Percentiles rank a stretch among this genome's conserved stretches.
phyloP scores from a whole-genome alignment of 2,888 invertebrate genomes.

The Eudemis profundana region DNA sequence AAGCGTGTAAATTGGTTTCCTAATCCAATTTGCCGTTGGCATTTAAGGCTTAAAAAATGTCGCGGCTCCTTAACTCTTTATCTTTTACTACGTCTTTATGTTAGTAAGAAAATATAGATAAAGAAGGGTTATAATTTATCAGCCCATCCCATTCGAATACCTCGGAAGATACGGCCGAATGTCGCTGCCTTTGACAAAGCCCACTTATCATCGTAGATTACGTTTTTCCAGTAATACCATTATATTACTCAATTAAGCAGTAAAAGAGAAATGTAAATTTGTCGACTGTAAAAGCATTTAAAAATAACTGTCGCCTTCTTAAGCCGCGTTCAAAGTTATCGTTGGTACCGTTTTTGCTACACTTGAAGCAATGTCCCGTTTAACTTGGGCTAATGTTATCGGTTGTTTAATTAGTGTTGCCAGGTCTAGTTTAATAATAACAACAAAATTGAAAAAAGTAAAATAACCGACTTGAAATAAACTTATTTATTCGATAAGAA shows the following conservation, averaged over 20 bases:
- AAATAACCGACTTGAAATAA: no score
- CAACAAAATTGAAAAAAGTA: no score
- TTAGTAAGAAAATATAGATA: background rate
- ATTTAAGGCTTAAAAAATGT: constrained; percentile 1
- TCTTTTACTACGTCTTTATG: constrained; percentile 11
- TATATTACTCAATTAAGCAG: background rate
- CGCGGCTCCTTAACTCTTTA: background rate
- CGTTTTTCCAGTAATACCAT: background rate
- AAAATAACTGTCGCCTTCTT: background rate
- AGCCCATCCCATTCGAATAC: no score
- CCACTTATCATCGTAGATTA: background rate
- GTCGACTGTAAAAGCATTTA: background rate
- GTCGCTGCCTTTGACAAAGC: constrained; percentile 10
- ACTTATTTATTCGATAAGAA: no score
- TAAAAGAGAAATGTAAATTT: background rate
- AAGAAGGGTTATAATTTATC: constrained; percentile 1
- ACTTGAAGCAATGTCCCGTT: background rate
- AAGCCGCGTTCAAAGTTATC: background rate
- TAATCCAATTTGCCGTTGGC: constrained; percentile 9
- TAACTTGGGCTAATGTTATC: background rate
- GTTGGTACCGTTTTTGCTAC: background rate
- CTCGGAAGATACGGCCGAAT: background rate
- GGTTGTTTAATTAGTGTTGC: no score
- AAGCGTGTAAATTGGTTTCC: no score
- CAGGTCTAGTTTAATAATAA: no score